phyloP scores from a whole-genome alignment of 2,888 invertebrate genomes.

The Conchocele bisecta region DNA sequence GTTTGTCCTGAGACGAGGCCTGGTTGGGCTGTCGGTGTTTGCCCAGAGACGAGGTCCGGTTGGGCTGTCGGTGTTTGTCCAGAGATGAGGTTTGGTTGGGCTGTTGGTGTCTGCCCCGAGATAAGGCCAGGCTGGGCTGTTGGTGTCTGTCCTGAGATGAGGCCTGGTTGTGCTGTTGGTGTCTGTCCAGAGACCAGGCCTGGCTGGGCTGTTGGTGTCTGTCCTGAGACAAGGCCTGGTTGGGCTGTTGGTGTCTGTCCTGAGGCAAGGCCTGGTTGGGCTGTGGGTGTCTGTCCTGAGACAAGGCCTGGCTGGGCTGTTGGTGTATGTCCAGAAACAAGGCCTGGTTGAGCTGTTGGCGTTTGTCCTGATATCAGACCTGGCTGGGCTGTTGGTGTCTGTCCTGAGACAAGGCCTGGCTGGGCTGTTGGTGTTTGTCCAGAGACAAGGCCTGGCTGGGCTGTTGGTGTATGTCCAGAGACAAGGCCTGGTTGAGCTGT shows the following conservation, averaged over 20 bases:
- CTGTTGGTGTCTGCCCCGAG: constrained; percentile 33
- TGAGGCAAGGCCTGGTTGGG: constrained; percentile 21
- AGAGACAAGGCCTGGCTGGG: constrained; percentile 32
- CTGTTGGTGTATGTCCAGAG: constrained; percentile 42
- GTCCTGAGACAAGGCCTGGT: constrained; percentile 10
- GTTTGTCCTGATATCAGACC: constrained; percentile 5
- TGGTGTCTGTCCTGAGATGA: constrained; percentile 23
- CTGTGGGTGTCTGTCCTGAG: constrained; percentile 39
- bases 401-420: constrained; percentile 23
- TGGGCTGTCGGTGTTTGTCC: constrained; percentile 42
- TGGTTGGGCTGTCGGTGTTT: constrained; percentile 47
- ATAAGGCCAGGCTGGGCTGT: constrained; percentile 21
- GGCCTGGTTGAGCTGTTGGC: constrained; percentile 27
- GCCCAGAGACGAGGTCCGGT: constrained; percentile 33
- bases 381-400: constrained; percentile 30
- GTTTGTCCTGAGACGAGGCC: constrained; percentile 34
- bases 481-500: constrained; percentile 26
- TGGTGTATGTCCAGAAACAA: constrained; percentile 23
- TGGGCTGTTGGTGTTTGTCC: constrained; percentile 46
- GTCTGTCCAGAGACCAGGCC: constrained; percentile 2
- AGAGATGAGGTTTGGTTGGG: constrained; percentile 18
- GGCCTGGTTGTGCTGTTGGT: constrained; percentile 54
- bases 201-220: constrained; percentile 22
- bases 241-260: constrained; percentile 35
- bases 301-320: constrained; percentile 28